Percentiles rank a stretch among this genome's conserved stretches.
These are phyloP conservation scores for Amniataba percoides DNA, from an alignment of 2,797 vertebrate species.

Conservation along the genomic window DNA sequence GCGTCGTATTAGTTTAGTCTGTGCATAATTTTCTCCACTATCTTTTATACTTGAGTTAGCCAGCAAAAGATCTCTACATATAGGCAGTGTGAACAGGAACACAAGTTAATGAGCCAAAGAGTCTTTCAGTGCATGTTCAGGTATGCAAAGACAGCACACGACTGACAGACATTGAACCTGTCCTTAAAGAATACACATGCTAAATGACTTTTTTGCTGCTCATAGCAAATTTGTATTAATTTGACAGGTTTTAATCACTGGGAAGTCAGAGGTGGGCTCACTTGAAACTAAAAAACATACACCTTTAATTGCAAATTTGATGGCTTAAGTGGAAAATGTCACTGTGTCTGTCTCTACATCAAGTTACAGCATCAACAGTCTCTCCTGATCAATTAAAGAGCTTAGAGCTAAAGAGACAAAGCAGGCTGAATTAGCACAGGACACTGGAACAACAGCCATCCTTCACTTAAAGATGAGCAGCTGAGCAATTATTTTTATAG, in stretches of 20 bases:
- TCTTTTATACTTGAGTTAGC: not conserved
- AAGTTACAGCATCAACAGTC: not conserved
- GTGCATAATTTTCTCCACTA: not conserved
- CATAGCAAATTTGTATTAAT: not conserved
- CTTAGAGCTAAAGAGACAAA: not conserved
- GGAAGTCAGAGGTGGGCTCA: not conserved
- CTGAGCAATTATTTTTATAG: not conserved
- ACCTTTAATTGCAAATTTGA: not conserved
- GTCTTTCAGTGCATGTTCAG: not conserved
- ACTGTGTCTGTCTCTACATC: not conserved
- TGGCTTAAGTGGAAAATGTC: not conserved
- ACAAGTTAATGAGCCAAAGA: not conserved
- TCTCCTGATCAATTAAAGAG: not conserved
- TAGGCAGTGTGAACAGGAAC: not conserved
- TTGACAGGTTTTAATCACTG: not conserved
- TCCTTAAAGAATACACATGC: not conserved
- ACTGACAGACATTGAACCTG: not conserved
- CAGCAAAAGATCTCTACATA: not conserved
- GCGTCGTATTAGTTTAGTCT: not conserved
- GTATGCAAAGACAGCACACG: not conserved
- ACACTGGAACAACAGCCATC: not conserved
- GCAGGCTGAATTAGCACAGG: not conserved
- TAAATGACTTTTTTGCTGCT: not conserved
- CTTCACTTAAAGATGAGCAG: not conserved
- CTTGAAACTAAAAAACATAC: slow-evolving; percentile 7